Evolutionary conservation across 2,113 vertebrate genomes (phyloP), one percentile per base, ranked within the genome.

Genomic region (Pseudorasbora parva): DNA sequence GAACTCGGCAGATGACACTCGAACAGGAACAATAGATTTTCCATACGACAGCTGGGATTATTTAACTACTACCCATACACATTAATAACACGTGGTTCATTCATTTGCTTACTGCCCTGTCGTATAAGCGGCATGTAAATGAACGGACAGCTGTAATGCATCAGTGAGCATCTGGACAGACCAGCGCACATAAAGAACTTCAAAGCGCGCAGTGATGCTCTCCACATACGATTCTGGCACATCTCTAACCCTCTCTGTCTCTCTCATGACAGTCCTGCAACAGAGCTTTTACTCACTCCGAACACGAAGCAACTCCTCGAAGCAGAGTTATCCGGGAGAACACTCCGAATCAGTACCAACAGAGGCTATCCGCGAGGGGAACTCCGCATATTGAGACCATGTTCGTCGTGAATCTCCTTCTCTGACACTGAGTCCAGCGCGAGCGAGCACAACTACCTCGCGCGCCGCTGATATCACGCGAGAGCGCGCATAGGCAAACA

Each of bases 381-480:
- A 86, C 84, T 86, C 79, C 41, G 60, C 41, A 73, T 71, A 54
- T 62, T 54, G 56, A 57, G 79, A 82, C 60, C 71, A 85, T 84
- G 74, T 60, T 88, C 87, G 78, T 83, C 82, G 78, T 86, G 54
- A 85, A 75, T 76, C 84, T 77, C 75, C 71, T 81, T 59, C 78
- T 72, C 74, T 78, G 75, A 37, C 86, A 62, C 72, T 37, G 72
- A 74, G 54, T 82, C 79, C 78, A 64, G 25, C 60, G 64, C 11
- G 84, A 33, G 60, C 82, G 75, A 69, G 82, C 59, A 68, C 56
- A 66, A 49, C 41, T 45, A 77, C 76, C 76, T 81, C 82, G 62
- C 62, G 79, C 79, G 64, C 47, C 8, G 45, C 79, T 69, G 62
- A 69, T 27, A 78, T 41, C 68, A 56, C 71, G 7, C 84, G 69